Evolutionary conservation across 37 sponge, comb jelly and placozoan species (phyloP).

Genomic region (Cliona cf. orientalis): DNA sequence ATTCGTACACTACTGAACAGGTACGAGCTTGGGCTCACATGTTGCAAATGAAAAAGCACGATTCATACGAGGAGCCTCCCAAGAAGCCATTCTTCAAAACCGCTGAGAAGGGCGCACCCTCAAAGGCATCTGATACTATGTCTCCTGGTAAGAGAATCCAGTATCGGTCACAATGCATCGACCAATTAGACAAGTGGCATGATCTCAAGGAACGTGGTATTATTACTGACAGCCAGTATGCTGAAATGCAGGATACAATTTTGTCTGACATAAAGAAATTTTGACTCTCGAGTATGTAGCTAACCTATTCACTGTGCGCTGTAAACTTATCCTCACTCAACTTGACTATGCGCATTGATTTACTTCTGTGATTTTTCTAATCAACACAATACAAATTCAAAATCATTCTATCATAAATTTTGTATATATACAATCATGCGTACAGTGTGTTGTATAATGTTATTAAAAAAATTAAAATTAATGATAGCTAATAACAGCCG

Average conservation of each 20-base stretch:
- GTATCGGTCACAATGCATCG: conserved; percentile 32
- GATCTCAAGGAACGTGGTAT: conserved; percentile 32
- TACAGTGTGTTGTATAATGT: no score
- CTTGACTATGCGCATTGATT: no score
- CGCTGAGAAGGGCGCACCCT: background rate
- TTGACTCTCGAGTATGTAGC: background rate
- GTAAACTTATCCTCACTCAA: no score
- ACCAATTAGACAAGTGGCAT: conserved; percentile 57
- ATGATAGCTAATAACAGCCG: conserved; percentile 4
- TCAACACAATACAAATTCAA: no score
- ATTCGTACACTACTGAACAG: conserved; percentile 27
- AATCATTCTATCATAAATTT: no score
- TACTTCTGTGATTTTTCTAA: no score
- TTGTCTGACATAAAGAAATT: conserved; percentile 44
- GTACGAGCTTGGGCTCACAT: conserved; percentile 58
- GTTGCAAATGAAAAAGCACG: conserved; percentile 43
- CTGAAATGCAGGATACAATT: conserved; percentile 31
- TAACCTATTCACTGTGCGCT: no score
- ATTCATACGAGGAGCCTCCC: conserved; percentile 50
- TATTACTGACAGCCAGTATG: conserved; percentile 28
- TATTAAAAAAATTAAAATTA: no score
- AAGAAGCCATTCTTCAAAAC: conserved; percentile 59
- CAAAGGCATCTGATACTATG: background rate
- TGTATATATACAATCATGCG: no score
- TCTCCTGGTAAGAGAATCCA: conserved; percentile 41